Evolutionary conservation across 2,797 vertebrate genomes (phyloP), one percentile per base, ranked within the genome.

Genomic region (Mareca penelope): DNA sequence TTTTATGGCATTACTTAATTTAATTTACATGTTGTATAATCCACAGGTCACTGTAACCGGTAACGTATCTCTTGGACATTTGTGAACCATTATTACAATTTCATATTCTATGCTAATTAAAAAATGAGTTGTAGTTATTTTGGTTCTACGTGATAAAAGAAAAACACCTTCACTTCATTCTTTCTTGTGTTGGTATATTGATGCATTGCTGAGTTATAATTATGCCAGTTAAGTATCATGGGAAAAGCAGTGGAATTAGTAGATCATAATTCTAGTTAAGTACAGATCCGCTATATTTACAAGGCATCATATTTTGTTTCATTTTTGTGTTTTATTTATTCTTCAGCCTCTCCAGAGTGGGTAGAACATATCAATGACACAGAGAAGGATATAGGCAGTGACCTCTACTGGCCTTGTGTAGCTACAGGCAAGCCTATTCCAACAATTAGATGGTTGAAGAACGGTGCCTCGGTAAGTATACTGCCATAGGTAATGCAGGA

Each of bases 281-380:
- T 80, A 39, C 5, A 2, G 48, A 9, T 67, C 9, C 83, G 33
- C 52, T 85, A 1, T 75, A 85, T 83, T 95, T 86, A 85, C 39
- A 82, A 83, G 42, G 9, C 16, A 59, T 76, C 37, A 3, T 83
- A 2, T 40, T 40, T 64, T 50, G 23, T 24, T 50, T 50, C 23
- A 24, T 24, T 50, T 50, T 48, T 50, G 48, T 50, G 12, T 50
- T 42, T 71, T 68, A 59, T 95, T 93, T 93, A 28, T 88, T 85
- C 77, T 96, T 75, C 94, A 99, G 99, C 99, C 46, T 98, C 98
- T 96, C 99, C 99, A 12, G 98, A 99, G 95, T 99, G 99, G 99
- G 98, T 98, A 70, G 98, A 99, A 93, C 98, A 98, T 93, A 99
- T 99, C 97, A 98, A 98, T 92, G 99, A 98, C 96, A 98, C 98